phyloP scores from a whole-genome alignment of 2,797 vertebrate species.

The Oreochromis mossambicus region DNA sequence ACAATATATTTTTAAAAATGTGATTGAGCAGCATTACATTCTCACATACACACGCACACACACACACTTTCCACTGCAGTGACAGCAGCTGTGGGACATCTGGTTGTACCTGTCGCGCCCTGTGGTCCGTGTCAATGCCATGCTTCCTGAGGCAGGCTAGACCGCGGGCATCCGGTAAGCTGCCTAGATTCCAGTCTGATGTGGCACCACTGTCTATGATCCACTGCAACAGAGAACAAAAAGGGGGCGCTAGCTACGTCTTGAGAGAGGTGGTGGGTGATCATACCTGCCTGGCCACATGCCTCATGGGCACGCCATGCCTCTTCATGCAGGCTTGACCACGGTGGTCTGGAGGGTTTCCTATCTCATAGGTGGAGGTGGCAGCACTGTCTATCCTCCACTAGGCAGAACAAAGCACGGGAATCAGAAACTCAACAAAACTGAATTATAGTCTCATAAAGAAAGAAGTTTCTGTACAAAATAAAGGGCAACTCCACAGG shows the following conservation, averaged over 20 bases:
- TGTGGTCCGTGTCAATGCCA: slow-evolving; percentile 90
- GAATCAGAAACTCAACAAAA: slow-evolving; percentile 37
- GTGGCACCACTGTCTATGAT: slow-evolving; percentile 94
- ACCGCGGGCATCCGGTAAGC: slow-evolving; percentile 87
- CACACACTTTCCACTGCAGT: neutral
- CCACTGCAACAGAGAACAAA: slow-evolving; percentile 94
- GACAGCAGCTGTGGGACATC: slow-evolving; percentile 18
- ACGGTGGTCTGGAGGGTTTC: slow-evolving; percentile 91
- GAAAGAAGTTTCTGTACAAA: neutral
- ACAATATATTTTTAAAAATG: neutral
- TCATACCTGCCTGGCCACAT: slow-evolving; percentile 95
- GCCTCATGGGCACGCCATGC: slow-evolving; percentile 86
- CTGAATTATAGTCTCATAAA: neutral
- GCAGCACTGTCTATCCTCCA: slow-evolving; percentile 99
- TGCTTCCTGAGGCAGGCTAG: slow-evolving; percentile 90
- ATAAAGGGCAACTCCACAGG: neutral
- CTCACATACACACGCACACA: neutral
- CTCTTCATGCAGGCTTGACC: slow-evolving; percentile 93
- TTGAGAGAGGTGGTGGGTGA: slow-evolving; percentile 44
- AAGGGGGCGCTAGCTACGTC: slow-evolving; percentile 58
- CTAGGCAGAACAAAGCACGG: slow-evolving; percentile 72
- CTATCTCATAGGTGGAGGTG: slow-evolving; percentile 95
- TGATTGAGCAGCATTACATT: neutral
- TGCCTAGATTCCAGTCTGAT: slow-evolving; percentile 96
- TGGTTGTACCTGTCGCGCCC: slow-evolving; percentile 91